phyloP scores from a whole-genome alignment of 2,888 invertebrate species.

The Emmelina monodactyla region DNA sequence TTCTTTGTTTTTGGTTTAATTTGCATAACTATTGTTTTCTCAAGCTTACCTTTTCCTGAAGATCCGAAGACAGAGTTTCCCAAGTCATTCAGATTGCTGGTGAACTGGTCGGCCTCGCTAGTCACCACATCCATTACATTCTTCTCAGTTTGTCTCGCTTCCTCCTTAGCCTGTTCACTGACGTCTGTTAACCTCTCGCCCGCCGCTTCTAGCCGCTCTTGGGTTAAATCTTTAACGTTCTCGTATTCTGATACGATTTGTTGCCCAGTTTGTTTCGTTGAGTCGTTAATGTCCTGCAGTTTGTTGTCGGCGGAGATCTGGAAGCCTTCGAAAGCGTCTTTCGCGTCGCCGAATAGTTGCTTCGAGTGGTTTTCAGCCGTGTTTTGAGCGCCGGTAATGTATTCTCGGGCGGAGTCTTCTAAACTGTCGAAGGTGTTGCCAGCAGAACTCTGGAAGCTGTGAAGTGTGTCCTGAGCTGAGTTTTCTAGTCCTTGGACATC shows the following conservation, averaged over 20 bases:
- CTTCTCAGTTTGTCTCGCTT: conserved; percentile 25
- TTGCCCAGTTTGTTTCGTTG: conserved; percentile 23
- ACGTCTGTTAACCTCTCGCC: conserved; percentile 33
- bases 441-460: conserved; percentile 57
- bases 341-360: conserved; percentile 40
- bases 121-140: conserved; percentile 28
- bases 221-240: conserved; percentile 36
- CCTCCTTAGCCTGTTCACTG: conserved; percentile 23
- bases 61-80: conserved; percentile 54
- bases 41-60: conserved; percentile 51
- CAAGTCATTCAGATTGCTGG: conserved; percentile 51
- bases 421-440: conserved; percentile 57
- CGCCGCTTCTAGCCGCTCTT: conserved; percentile 30
- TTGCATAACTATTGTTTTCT: no score
- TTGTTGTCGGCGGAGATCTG: conserved; percentile 54
- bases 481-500: conserved; percentile 45
- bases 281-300: conserved; percentile 42
- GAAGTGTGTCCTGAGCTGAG: conserved; percentile 51
- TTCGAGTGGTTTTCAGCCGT: conserved; percentile 29
- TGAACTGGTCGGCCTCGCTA: conserved; percentile 45
- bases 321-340: conserved; percentile 51
- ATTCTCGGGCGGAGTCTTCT: conserved; percentile 46
- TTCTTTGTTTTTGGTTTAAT: no score
- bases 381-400: conserved; percentile 30
- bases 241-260: conserved; percentile 18